Conservation (phyloP, 2,797 vertebrate species). For the Clamator glandarius region DNA sequence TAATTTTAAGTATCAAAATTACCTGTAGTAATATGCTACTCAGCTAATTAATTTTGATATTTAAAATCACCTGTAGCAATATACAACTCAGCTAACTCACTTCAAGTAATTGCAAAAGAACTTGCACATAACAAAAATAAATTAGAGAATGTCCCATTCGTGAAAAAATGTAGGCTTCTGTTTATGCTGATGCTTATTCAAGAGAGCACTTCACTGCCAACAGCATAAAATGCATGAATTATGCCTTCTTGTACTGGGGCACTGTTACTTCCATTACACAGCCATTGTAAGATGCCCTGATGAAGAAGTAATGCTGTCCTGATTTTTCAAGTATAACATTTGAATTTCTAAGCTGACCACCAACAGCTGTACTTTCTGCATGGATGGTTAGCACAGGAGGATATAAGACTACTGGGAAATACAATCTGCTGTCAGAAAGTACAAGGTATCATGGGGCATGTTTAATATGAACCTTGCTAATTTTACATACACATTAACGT, state of each 20-base stretch:
- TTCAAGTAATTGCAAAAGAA: background rate
- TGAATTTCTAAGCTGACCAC: constrained; percentile 46
- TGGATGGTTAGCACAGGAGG: background rate
- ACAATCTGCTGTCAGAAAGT: background rate
- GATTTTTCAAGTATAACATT: constrained; percentile 13
- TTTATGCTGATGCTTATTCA: background rate
- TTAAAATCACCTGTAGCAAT: background rate
- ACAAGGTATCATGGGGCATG: background rate
- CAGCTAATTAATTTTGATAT: background rate
- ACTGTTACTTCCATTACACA: background rate
- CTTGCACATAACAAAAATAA: background rate
- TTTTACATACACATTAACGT: background rate
- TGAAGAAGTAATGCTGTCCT: constrained; percentile 3
- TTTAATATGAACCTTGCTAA: background rate
- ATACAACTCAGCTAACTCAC: background rate
- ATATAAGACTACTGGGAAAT: constrained; percentile 16
- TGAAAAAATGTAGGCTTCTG: background rate
- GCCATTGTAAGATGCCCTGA: background rate
- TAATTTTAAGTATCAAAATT: background rate
- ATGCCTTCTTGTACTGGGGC: background rate
- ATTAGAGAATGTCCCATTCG: background rate
- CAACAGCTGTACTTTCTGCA: constrained; percentile 23
- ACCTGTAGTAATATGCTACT: background rate
- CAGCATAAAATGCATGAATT: background rate
- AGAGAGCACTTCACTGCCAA: background rate